Conservation (phyloP, 2,113 vertebrate species). For the Opisthocomus hoazin region DNA sequence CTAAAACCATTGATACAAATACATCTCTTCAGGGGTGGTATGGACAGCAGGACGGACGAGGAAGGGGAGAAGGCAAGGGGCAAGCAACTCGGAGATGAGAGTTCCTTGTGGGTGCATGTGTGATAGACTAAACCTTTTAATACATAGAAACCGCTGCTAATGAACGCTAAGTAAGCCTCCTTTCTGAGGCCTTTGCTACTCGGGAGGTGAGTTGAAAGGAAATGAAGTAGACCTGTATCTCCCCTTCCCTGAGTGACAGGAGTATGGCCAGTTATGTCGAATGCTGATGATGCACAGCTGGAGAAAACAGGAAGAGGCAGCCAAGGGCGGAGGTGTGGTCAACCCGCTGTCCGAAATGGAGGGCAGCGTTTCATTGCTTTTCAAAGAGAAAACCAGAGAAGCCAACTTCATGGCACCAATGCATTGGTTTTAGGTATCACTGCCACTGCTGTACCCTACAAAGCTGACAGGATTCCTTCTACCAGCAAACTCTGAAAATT, state of each 20-base stretch:
- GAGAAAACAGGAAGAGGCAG: neutral
- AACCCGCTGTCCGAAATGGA: neutral
- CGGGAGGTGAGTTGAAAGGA: neutral
- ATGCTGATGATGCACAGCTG: neutral
- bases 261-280: neutral
- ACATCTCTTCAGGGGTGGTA: neutral
- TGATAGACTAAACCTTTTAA: neutral
- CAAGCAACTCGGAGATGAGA: neutral
- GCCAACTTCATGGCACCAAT: neutral
- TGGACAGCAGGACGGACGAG: neutral
- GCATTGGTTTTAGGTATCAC: neutral
- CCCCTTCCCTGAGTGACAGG: neutral
- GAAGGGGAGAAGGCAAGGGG: neutral
- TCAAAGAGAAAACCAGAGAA: neutral
- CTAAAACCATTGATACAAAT: neutral
- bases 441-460: neutral
- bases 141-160: neutral
- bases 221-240: neutral
- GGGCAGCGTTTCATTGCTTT: neutral
- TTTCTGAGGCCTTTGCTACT: neutral
- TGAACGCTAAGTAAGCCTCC: neutral
- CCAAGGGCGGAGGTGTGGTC: neutral
- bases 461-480: neutral
- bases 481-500: neutral
- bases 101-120: neutral